Evolutionary conservation across 2,797 vertebrate genomes (phyloP), one percentile per base, ranked within the genome.

Genomic region (Syncerus caffer): DNA sequence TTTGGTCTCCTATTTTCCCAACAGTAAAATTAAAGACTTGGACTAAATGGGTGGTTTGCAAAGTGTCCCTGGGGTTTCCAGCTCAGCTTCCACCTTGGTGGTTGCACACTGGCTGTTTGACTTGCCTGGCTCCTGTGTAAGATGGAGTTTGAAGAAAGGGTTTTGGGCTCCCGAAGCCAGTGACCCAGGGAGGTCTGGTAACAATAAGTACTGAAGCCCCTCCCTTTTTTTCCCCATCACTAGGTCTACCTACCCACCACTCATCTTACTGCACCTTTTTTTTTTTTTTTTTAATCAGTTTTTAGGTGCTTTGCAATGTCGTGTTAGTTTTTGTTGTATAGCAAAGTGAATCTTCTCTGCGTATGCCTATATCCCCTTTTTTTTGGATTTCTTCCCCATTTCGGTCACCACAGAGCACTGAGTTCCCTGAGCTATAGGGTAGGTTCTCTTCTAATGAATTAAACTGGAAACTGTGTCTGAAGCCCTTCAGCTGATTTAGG

Each of bases 241-340:
- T 6, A 4, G 3, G 3, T 45, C 34, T n/a, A 1, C 64, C 27
- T 0, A 0, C 31, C 38, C 16, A 2, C 45, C 64, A 27, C 34
- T 15, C 1, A 7, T 31, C 21, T 27, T n/a, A 57, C 12, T 38
- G 7, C 16, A 45, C 34, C 14, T 55, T 45, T 25, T 38, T 42
- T 21, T 47, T 21, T 47, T n/a, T 34, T 13, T 27, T 58, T 25
- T 25, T 0, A 27, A 58, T 29, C 14, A 60, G 6, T 60, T 60
- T 60, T 60, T 60, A 29, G 23, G 34, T 45, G 71, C 71, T 74
- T 74, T 27, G 23, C 71, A 74, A 27, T 15, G 38, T 15, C 74
- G 11, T 38, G n/a, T 25, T 74, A 42, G 38, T 42, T 74, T 42
- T 27, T 74, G 11, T 42, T 15, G 12, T 42, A 74, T 6, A 14